Conservation (phyloP, 2,888 invertebrate species). For the Athalia cordata region DNA sequence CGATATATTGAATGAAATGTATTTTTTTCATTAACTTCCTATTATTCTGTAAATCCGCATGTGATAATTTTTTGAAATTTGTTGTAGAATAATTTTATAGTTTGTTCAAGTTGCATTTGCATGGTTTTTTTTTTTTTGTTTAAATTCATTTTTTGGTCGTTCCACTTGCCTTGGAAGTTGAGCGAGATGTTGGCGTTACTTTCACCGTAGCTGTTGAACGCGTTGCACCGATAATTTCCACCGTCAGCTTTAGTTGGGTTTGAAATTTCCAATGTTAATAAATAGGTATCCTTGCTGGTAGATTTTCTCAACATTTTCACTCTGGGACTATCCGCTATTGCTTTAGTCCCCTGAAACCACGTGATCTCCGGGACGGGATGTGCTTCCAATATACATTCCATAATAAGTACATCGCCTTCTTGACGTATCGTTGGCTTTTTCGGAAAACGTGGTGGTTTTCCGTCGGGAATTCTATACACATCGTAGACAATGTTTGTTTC, state of each 20-base stretch:
- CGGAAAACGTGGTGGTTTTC: constrained; percentile 96
- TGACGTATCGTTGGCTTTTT: constrained; percentile 97
- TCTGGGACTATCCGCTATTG: constrained; percentile 88
- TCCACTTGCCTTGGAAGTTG: constrained; percentile 96
- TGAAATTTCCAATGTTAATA: constrained; percentile 93
- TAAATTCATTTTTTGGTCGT: constrained; percentile 74
- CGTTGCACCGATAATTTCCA: constrained; percentile 99
- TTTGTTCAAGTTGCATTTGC: background rate
- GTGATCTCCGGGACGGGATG: constrained; percentile 96
- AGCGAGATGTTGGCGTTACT: constrained; percentile 99
- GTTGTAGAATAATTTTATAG: background rate
- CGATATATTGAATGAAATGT: background rate
- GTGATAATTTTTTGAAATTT: background rate
- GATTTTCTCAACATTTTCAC: constrained; percentile 94
- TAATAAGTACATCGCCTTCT: constrained; percentile 93
- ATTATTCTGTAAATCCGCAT: background rate
- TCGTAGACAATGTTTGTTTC: constrained; percentile 37
- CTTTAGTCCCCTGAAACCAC: constrained; percentile 94
- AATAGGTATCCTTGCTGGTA: constrained; percentile 92
- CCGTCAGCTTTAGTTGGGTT: constrained; percentile 98
- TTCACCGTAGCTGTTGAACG: constrained; percentile 98
- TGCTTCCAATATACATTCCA: constrained; percentile 97
- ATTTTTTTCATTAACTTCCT: no score
- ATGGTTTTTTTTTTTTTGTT: constrained; percentile 1
- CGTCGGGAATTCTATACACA: constrained; percentile 89